Base-by-base conservation (phyloP, 2,888 invertebrate genomes). In the Cryptops parisi region DNA sequence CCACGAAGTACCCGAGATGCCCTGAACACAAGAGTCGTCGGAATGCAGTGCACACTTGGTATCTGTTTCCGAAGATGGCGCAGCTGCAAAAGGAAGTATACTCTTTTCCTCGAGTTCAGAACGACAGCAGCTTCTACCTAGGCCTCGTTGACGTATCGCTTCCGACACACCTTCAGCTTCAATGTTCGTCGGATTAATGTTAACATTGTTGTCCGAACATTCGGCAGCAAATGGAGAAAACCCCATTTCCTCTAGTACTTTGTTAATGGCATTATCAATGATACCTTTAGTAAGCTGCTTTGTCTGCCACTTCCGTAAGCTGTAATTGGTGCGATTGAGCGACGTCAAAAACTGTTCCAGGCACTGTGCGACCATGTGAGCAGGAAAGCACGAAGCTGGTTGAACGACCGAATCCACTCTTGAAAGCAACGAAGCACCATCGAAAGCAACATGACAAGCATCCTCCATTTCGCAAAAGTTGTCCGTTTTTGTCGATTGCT, bases 201-300 rank as follows among this genome's bases (percentile, higher is more conserved):
- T 24, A 26, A 40, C 41, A 23, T 23, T n/a, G n/a, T 24, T 40
- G 12, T 54, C 49, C 12, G 26, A 24, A 21, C 43, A 22, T 15
- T 53, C 53, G 40, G 12, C 41, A 58, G 24, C 59, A 52, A 57
- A 55, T 23, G 61, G 59, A 19, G 57, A 55, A 23, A 60, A 54
- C 1, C 60, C 61, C 59, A 61, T 57, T 27, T 62, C 61, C 50
- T 62, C 61, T 19, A 62, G 54, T 4, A 61, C 61, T 49, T 59
- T 60, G 53, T 62, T 62, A 15, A 62, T 60, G 17, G 61, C 61
- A 55, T 62, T 62, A 53, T 62, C 62, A 24, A 62, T 58, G 6
- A 62, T 58, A 38, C 61, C 57, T 58, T 62, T 60, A 12, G 61
- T 60, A 38, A 60, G 39, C 44, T 62, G 62, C 47, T 58, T 59